Conservation (phyloP, 2,888 invertebrate species). For the Scaptomyza reducta region DNA sequence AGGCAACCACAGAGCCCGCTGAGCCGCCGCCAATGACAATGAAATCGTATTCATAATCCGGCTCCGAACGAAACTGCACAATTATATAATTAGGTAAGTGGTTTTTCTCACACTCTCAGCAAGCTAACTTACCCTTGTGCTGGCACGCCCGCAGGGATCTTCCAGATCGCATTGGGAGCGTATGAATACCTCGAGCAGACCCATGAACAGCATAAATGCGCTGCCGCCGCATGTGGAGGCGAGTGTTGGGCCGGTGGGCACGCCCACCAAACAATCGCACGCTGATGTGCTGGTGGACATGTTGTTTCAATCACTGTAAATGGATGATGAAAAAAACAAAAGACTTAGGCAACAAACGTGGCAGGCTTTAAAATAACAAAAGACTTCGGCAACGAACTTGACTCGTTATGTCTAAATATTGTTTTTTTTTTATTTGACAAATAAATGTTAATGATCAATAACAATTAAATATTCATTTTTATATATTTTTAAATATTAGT, state of each 20-base stretch:
- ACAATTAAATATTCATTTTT: conserved; percentile 43
- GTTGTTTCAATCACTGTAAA: conserved; percentile 29
- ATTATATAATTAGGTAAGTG: background rate
- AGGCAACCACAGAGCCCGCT: conserved; percentile 83
- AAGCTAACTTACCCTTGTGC: conserved; percentile 83
- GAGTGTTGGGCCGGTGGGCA: conserved; percentile 92
- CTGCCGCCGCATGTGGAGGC: conserved; percentile 93
- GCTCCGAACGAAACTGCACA: conserved; percentile 83
- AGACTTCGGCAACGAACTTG: conserved; percentile 59
- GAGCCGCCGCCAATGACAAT: conserved; percentile 84
- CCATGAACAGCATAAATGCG: conserved; percentile 95
- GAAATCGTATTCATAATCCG: conserved; percentile 84
- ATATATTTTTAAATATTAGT: conserved; percentile 20
- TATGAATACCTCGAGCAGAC: conserved; percentile 92
- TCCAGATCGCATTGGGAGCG: conserved; percentile 94
- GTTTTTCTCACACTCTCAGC: background rate
- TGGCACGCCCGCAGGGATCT: conserved; percentile 92
- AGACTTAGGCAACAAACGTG: conserved; percentile 55
- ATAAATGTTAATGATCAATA: conserved; percentile 47
- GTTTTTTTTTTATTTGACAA: conserved; percentile 5
- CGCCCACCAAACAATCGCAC: conserved; percentile 92
- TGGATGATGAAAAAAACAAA: conserved; percentile 23
- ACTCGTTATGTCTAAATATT: conserved; percentile 17
- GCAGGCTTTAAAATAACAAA: conserved; percentile 27
- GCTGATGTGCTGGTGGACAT: conserved; percentile 82